Percentiles rank a stretch among this genome's conserved stretches.
Evolutionary conservation across 2,888 invertebrate species (phyloP).

Genomic region (Callyntrura guangdongensis): DNA sequence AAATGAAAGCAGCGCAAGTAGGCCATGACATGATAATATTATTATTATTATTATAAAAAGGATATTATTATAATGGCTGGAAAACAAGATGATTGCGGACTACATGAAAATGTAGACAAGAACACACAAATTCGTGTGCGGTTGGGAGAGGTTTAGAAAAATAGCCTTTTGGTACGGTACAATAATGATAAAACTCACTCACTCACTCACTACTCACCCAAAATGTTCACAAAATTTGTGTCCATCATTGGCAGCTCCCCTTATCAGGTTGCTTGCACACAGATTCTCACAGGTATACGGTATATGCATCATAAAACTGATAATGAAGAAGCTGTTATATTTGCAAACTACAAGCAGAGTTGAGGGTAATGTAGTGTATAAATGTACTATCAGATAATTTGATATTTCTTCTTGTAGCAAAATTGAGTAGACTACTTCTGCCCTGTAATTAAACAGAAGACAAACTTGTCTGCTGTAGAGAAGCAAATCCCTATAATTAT

Average conservation of each 20-base stretch:
- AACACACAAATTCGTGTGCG: slow-evolving; percentile 45
- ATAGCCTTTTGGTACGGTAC: not conserved
- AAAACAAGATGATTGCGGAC: slow-evolving; percentile 76
- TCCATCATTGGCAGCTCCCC: too few relatives aligned
- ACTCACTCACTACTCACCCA: too few relatives aligned
- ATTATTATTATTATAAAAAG: slow-evolving; percentile 30
- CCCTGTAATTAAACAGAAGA: slow-evolving; percentile 71
- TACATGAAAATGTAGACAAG: slow-evolving; percentile 24
- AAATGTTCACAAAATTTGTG: not conserved
- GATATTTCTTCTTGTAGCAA: slow-evolving; percentile 14
- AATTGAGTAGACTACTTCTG: not conserved
- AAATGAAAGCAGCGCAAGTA: slow-evolving; percentile 73
- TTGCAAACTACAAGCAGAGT: not conserved
- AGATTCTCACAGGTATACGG: not conserved
- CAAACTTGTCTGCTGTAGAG: slow-evolving; percentile 51
- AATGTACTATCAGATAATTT: slow-evolving; percentile 36
- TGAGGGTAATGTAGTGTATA: not conserved
- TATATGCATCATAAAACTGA: not conserved
- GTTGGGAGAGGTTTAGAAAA: not conserved
- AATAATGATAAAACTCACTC: not conserved
- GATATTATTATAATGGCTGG: slow-evolving; percentile 62
- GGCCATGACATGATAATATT: slow-evolving; percentile 65
- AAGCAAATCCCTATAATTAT: slow-evolving; percentile 52
- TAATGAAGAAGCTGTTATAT: not conserved
- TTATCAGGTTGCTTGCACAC: too few relatives aligned